phyloP scores from a whole-genome alignment of 1,140 invertebrate genomes.

The Araneus ventricosus region DNA sequence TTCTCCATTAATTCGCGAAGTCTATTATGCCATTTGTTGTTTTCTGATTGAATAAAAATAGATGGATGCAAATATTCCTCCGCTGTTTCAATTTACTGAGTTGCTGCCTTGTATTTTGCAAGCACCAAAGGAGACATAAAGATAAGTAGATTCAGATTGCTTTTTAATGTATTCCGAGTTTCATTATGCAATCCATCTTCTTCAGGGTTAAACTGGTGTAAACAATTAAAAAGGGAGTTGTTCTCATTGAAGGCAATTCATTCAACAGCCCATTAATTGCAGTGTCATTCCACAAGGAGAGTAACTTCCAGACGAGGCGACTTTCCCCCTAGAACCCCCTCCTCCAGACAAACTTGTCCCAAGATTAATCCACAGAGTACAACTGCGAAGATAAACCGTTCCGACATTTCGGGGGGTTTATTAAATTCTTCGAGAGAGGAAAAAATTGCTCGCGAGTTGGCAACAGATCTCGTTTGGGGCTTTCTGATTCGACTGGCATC shows the following conservation, averaged over 20 bases:
- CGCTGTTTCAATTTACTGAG: too few relatives aligned
- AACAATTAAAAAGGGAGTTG: conserved; percentile 27
- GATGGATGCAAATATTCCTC: too few relatives aligned
- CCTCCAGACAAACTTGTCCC: conserved; percentile 9
- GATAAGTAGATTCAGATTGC: conserved; percentile 1
- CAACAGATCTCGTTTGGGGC: conserved; percentile 46
- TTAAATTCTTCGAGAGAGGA: conserved; percentile 19
- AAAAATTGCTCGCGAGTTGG: conserved; percentile 5
- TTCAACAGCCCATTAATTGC: conserved; percentile 33
- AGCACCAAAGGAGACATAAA: not conserved
- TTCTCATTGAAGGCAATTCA: conserved; percentile 8
- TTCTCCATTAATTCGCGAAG: too few relatives aligned
- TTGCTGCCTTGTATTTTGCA: not conserved
- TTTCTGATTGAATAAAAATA: too few relatives aligned
- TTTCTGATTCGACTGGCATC: conserved; percentile 43
- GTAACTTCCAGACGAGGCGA: not conserved
- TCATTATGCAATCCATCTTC: conserved; percentile 5
- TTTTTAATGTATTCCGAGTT: not conserved
- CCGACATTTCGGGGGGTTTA: conserved; percentile 31
- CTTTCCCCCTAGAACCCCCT: not conserved
- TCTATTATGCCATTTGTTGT: too few relatives aligned
- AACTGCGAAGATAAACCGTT: conserved; percentile 24
- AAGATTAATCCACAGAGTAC: conserved; percentile 40
- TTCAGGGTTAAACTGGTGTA: conserved; percentile 24
- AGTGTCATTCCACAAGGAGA: not conserved